Percentiles rank a stretch among this genome's conserved stretches.
phyloP scores from a whole-genome alignment of 2,797 vertebrate genomes.

The Liasis olivaceus region DNA sequence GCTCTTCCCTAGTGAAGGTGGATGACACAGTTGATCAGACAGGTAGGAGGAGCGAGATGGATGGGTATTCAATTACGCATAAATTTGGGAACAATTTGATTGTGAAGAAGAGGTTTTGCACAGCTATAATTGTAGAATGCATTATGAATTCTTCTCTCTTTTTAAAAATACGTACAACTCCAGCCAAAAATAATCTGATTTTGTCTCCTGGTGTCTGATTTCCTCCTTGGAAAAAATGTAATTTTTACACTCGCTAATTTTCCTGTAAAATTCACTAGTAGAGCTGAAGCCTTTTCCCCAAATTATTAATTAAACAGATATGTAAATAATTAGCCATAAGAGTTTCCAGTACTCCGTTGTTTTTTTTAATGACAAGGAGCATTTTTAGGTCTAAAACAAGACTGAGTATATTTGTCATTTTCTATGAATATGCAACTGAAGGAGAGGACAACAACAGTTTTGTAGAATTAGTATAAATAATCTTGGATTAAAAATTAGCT shows the following conservation, averaged over 20 bases:
- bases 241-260: neutral
- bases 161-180: neutral
- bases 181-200: neutral
- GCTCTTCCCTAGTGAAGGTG: neutral
- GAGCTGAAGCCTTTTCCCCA: neutral
- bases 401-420: neutral
- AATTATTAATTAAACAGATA: neutral
- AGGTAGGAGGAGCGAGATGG: neutral
- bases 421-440: neutral
- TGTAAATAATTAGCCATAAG: neutral
- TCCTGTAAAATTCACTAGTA: neutral
- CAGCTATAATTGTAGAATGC: neutral
- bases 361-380: conserved; percentile 3
- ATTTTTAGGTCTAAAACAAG: neutral
- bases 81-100: neutral
- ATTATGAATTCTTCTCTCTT: neutral
- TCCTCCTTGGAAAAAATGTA: neutral
- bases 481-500: conserved; percentile 21
- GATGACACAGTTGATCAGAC: neutral
- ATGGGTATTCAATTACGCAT: neutral
- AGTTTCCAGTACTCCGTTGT: neutral
- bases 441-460: neutral
- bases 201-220: neutral
- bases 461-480: neutral
- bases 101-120: neutral